These are phyloP conservation scores for Arvicola amphibius DNA, from an alignment of 2,797 vertebrate genomes.

Conservation along the genomic window DNA sequence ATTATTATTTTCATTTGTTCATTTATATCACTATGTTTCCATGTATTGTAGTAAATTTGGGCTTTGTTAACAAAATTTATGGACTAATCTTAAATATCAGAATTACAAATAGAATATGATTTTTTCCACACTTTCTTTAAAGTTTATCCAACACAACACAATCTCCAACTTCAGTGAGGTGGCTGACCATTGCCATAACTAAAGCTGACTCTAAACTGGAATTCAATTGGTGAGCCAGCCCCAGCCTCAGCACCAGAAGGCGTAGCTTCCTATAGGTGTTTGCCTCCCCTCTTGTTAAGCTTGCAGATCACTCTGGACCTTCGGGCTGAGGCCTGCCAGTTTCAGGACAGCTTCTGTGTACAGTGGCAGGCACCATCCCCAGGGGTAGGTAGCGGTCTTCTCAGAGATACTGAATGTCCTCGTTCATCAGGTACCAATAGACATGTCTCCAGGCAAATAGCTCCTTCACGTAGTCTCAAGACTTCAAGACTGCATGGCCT, in stretches of 20 bases:
- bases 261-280: background rate
- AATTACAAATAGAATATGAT: background rate
- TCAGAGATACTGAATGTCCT: background rate
- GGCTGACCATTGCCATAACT: background rate
- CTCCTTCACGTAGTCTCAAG: background rate
- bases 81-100: background rate
- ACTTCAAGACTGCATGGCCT: background rate
- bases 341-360: background rate
- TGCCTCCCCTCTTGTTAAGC: background rate
- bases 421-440: background rate
- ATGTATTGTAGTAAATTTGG: background rate
- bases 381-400: background rate
- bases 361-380: background rate
- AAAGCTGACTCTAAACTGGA: background rate
- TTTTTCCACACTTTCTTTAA: background rate
- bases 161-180: background rate
- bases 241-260: background rate
- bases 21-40: background rate
- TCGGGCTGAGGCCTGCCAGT: background rate
- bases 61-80: background rate
- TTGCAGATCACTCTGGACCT: background rate
- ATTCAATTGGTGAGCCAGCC: background rate
- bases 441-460: background rate
- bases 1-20: background rate
- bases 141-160: background rate